Percentiles rank a stretch among this genome's conserved stretches.
These are phyloP conservation scores for Drosophila aldrichi DNA, from an alignment of 2,888 invertebrate genomes.

Conservation along the genomic window DNA sequence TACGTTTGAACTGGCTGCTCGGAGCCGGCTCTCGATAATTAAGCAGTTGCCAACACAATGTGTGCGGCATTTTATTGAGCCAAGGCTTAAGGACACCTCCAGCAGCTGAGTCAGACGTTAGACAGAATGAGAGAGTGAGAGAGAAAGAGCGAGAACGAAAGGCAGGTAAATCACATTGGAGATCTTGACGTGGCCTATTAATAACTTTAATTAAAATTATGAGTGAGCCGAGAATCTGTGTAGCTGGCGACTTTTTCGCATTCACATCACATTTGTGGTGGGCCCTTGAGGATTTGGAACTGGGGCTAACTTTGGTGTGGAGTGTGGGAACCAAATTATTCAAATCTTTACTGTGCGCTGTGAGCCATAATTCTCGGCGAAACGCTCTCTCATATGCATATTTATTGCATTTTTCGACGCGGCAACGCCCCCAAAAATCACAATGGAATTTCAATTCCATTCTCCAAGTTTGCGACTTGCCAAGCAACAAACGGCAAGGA, in stretches of 20 bases:
- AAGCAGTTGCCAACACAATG: conserved; percentile 80
- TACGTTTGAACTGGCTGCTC: conserved; percentile 28
- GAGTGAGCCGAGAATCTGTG: conserved; percentile 5
- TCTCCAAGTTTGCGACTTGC: conserved; percentile 56
- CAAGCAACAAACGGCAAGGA: conserved; percentile 11
- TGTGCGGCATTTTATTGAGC: conserved; percentile 79
- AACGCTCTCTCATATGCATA: conserved; percentile 83
- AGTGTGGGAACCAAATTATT: conserved; percentile 84
- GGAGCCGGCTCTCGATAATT: conserved; percentile 66
- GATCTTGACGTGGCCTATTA: conserved; percentile 71
- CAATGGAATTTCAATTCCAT: conserved; percentile 84
- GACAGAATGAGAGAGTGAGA: background rate
- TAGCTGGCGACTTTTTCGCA: conserved; percentile 34
- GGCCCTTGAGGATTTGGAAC: conserved; percentile 12
- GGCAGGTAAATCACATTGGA: conserved; percentile 31
- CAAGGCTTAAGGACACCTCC: conserved; percentile 52
- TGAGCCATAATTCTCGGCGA: conserved; percentile 52
- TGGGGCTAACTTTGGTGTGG: conserved; percentile 13
- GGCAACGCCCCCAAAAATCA: conserved; percentile 83
- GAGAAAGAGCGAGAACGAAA: background rate
- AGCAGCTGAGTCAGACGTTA: conserved; percentile 6
- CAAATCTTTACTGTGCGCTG: conserved; percentile 66
- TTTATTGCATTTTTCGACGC: conserved; percentile 84
- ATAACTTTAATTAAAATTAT: conserved; percentile 83
- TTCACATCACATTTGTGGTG: conserved; percentile 10